Conservation (phyloP, 2,113 vertebrate species). For the Cyprinus carpio region DNA sequence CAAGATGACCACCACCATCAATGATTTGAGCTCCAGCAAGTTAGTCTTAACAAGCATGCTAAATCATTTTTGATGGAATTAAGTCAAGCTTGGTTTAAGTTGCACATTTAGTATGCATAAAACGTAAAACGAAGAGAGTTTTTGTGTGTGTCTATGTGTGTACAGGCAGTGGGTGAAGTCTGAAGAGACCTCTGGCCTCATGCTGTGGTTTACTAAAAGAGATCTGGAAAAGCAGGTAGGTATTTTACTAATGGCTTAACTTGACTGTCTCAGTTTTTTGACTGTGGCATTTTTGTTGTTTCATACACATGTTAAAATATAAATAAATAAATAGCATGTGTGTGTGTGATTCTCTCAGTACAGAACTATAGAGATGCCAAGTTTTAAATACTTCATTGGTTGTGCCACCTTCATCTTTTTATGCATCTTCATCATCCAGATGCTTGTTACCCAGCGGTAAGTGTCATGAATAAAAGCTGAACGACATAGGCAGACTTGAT, state of each 20-base stretch:
- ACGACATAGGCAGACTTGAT: neutral
- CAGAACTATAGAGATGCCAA: slow-evolving; percentile 84
- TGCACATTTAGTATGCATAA: neutral
- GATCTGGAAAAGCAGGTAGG: slow-evolving; percentile 90
- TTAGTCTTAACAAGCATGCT: slow-evolving; percentile 64
- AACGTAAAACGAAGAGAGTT: neutral
- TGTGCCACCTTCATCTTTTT: slow-evolving; percentile 88
- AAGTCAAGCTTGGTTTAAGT: neutral
- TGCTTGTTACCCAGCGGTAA: slow-evolving; percentile 83
- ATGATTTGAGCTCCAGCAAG: slow-evolving; percentile 90
- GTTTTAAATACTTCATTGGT: slow-evolving; percentile 84
- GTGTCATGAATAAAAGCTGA: slow-evolving; percentile 47
- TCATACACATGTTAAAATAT: neutral
- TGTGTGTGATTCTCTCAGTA: slow-evolving; percentile 75
- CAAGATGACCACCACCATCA: slow-evolving; percentile 93
- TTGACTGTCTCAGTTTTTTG: neutral
- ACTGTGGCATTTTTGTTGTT: neutral
- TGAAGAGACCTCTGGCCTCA: slow-evolving; percentile 82
- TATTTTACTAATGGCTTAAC: slow-evolving; percentile 9
- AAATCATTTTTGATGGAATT: neutral
- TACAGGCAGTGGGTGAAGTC: slow-evolving; percentile 88
- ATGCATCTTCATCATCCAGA: slow-evolving; percentile 88
- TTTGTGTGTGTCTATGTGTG: slow-evolving; percentile 2
- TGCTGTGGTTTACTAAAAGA: slow-evolving; percentile 89
- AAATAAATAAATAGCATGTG: neutral